Conservation (phyloP, 2,113 vertebrate species). For the Oreotrochilus melanogaster region DNA sequence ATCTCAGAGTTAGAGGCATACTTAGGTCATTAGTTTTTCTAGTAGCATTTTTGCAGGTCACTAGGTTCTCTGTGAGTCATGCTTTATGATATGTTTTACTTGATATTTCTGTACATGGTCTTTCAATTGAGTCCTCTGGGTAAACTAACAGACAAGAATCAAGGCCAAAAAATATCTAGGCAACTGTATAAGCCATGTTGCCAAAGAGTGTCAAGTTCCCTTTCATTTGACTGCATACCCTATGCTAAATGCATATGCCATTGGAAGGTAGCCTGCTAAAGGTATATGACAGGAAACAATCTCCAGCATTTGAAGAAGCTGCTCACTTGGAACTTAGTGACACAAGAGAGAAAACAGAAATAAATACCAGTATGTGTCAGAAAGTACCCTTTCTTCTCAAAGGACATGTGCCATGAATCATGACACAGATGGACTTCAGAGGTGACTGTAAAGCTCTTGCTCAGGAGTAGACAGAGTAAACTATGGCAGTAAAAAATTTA, state of each 20-base stretch:
- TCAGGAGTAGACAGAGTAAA: background rate
- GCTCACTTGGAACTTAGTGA: background rate
- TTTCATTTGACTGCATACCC: background rate
- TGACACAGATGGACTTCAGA: background rate
- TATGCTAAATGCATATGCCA: background rate
- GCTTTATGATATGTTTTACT: slow-evolving; percentile 53
- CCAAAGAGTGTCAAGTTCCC: background rate
- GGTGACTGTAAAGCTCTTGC: background rate
- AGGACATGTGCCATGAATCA: background rate
- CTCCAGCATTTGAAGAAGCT: background rate
- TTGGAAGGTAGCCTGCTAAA: background rate
- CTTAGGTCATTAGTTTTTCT: slow-evolving; percentile 70
- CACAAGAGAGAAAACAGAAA: background rate
- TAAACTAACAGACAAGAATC: slow-evolving; percentile 31
- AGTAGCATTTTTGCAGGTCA: slow-evolving; percentile 64
- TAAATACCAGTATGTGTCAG: background rate
- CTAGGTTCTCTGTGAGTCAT: slow-evolving; percentile 20
- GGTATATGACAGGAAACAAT: background rate
- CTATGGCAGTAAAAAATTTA: background rate
- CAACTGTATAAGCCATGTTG: background rate
- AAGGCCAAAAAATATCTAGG: slow-evolving; percentile 13
- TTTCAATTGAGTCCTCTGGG: slow-evolving; percentile 22
- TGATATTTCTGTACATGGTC: slow-evolving; percentile 4
- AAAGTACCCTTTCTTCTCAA: background rate
- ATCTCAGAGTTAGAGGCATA: slow-evolving; percentile 42